Base-by-base conservation (phyloP, 2,113 vertebrate genomes). In the Aphelocoma coerulescens region DNA sequence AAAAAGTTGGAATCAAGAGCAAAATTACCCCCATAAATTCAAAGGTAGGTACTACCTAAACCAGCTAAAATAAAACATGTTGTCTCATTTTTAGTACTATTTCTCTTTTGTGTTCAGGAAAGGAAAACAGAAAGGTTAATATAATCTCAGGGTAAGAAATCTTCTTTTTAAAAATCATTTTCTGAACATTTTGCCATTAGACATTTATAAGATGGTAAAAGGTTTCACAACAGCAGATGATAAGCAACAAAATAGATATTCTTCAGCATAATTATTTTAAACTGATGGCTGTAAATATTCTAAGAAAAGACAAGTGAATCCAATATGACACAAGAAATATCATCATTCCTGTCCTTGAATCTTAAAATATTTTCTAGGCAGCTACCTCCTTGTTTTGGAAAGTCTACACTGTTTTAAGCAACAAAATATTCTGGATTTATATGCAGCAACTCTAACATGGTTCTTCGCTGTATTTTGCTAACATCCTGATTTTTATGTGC, bases 281-380 rank as follows among this genome's bases (percentile, higher is more conserved):
- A 79, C 12, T 74, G 39, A 71, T 32, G 67, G 37, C 62, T 91
- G 55, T 80, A 91, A 86, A 63, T 94, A 49, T 57, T 77, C 58
- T 91, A 19, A 65, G 84, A 82, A 85, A 80, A 69, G 69, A 66
- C 13, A 89, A 93, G 82, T 80, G 10, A 86, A 65, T 79, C 78
- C 44, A 8, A 61, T 74, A 63, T 59, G 37, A 39, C 22, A 28
- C 66, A 85, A 85, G 30, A 92, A 93, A 76, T 92, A 81, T 49
- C 67, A 71, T 20, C 3, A 72, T 83, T 89, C 87, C 69, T 91
- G 52, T 81, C 88, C 39, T 80, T 71, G 44, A 6, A 73, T 59
- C 79, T 85, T 94, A 87, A 95, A 96, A 93, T 96, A 94, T 85
- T 91, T 94, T 88, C 37, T 89, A 88, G 52, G 46, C 44, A 91